Evolutionary conservation across 37 sponge, comb jelly and placozoan genomes (phyloP).

Genomic region (Aplysina aerophoba): DNA sequence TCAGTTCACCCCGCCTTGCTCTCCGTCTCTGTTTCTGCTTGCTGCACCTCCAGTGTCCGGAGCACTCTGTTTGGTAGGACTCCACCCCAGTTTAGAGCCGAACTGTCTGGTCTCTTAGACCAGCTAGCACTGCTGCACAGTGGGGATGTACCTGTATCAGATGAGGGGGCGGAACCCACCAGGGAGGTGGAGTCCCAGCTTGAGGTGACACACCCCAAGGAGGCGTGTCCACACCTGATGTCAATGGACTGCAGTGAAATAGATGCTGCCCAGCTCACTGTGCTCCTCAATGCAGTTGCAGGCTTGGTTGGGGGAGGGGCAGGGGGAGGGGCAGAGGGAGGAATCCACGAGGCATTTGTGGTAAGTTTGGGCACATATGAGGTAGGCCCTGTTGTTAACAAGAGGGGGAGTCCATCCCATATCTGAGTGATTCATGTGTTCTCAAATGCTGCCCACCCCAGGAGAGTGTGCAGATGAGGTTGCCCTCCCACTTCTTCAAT

Average conservation of each 20-base stretch:
- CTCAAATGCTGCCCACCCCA: too few relatives aligned
- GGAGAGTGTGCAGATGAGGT: not conserved
- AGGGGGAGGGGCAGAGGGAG: not conserved
- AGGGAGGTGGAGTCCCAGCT: not conserved
- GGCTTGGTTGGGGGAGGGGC: not conserved
- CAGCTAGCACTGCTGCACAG: too few relatives aligned
- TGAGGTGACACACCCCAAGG: not conserved
- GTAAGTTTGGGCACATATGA: not conserved
- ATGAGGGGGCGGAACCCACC: not conserved
- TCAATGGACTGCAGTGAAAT: not conserved
- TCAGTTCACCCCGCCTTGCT: too few relatives aligned
- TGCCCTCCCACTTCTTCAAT: slow-evolving; percentile 18
- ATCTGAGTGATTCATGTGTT: too few relatives aligned
- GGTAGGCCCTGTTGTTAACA: not conserved
- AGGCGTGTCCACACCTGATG: not conserved
- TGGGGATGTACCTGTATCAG: too few relatives aligned
- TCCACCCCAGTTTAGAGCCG: too few relatives aligned
- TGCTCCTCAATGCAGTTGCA: slow-evolving; percentile 16
- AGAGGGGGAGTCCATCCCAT: not conserved
- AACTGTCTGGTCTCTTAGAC: too few relatives aligned
- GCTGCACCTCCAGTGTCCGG: too few relatives aligned
- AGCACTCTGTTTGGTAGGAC: too few relatives aligned
- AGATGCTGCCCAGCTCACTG: slow-evolving; percentile 14
- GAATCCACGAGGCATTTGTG: not conserved
- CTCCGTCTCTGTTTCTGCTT: too few relatives aligned